phyloP scores from a whole-genome alignment of 2,888 invertebrate species.

The Acanthosepion pharaonis region DNA sequence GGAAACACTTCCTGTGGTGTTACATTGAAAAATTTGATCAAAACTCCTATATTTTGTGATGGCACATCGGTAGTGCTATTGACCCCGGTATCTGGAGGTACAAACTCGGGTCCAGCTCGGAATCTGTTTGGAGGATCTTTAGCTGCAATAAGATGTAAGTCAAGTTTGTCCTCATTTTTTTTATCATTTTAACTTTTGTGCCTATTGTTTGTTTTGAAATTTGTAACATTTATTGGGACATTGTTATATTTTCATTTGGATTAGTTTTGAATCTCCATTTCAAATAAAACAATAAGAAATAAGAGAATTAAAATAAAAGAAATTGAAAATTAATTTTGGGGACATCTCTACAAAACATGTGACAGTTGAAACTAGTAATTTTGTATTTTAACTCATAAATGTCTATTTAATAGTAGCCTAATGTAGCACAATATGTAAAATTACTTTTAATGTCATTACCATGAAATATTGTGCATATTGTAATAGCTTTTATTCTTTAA shows the following conservation, averaged over 20 bases:
- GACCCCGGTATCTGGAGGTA: conserved; percentile 64
- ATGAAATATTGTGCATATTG: too few species aligned
- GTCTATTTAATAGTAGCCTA: too few species aligned
- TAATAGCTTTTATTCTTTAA: too few species aligned
- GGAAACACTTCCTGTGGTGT: conserved; percentile 70
- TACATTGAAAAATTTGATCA: conserved; percentile 67
- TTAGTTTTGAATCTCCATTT: background rate
- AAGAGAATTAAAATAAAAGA: too few species aligned
- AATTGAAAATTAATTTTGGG: too few species aligned
- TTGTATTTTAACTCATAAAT: too few species aligned
- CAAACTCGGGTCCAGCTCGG: conserved; percentile 62
- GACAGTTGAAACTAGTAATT: too few species aligned
- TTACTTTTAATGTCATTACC: too few species aligned
- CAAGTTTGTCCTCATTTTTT: background rate
- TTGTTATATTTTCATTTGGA: background rate
- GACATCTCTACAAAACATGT: too few species aligned
- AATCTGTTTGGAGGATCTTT: conserved; percentile 70
- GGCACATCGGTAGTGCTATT: conserved; percentile 70
- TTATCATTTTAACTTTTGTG: background rate
- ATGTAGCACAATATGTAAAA: too few species aligned
- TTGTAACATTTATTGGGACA: background rate
- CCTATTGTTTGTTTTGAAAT: background rate
- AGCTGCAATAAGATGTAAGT: conserved; percentile 66
- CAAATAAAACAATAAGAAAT: background rate
- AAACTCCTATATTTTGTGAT: conserved; percentile 70